These are phyloP conservation scores for Chesias legatella DNA, from an alignment of 2,888 invertebrate species.

Conservation along the genomic window DNA sequence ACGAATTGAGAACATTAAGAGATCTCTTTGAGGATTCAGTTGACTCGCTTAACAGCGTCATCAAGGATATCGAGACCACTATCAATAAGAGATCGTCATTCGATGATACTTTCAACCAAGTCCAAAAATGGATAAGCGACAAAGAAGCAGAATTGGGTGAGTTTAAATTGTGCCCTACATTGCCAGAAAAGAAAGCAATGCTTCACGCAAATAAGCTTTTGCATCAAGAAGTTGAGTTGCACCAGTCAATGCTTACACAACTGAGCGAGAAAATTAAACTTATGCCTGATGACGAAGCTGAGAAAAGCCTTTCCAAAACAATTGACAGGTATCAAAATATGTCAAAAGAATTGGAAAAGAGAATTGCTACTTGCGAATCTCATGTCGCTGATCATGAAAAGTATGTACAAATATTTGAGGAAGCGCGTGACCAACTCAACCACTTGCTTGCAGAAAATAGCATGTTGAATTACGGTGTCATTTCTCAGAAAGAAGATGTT, in stretches of 20 bases:
- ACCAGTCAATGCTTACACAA: constrained; percentile 91
- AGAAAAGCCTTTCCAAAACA: constrained; percentile 86
- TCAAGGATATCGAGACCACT: constrained; percentile 93
- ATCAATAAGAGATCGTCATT: constrained; percentile 95
- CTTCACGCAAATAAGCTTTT: constrained; percentile 89
- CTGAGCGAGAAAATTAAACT: constrained; percentile 90
- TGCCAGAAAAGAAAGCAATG: constrained; percentile 94
- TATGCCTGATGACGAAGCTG: constrained; percentile 89
- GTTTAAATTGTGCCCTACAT: constrained; percentile 86
- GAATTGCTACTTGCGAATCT: constrained; percentile 84
- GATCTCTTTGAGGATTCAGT: constrained; percentile 91
- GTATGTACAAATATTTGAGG: constrained; percentile 90
- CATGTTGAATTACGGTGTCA: constrained; percentile 87
- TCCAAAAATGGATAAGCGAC: constrained; percentile 92
- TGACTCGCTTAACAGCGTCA: constrained; percentile 90
- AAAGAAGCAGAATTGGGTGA: constrained; percentile 87
- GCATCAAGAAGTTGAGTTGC: constrained; percentile 91
- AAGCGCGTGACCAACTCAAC: constrained; percentile 90
- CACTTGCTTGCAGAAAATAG: constrained; percentile 89
- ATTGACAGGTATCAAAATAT: constrained; percentile 86
- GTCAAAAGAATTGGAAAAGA: constrained; percentile 83
- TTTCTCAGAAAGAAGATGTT: constrained; percentile 88
- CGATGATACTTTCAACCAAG: constrained; percentile 94
- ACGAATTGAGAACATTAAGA: constrained; percentile 89
- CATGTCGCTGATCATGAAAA: constrained; percentile 90